phyloP scores from a whole-genome alignment of 2,797 vertebrate genomes.

The Pteronotus mesoamericanus region DNA sequence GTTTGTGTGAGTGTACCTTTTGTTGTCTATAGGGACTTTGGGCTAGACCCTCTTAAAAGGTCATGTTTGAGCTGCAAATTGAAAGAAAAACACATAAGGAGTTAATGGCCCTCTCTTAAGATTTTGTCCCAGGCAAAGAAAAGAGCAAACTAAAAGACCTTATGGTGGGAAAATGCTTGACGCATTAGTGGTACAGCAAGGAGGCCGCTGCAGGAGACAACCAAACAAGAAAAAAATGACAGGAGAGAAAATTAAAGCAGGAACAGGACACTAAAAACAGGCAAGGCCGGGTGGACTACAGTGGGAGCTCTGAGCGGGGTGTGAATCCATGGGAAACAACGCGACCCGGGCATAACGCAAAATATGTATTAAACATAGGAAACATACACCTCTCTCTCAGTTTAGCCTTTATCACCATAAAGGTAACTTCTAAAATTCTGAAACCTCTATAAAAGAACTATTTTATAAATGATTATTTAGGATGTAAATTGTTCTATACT shows the following conservation, averaged over 20 bases:
- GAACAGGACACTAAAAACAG: neutral
- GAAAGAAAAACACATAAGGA: neutral
- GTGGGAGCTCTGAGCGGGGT: neutral
- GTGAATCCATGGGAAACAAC: neutral
- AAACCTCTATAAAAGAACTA: neutral
- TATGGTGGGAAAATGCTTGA: neutral
- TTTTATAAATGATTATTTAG: neutral
- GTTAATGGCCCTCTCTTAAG: neutral
- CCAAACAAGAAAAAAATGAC: neutral
- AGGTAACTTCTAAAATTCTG: neutral
- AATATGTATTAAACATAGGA: neutral
- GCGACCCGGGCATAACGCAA: neutral
- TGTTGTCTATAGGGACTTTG: neutral
- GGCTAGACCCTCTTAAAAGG: neutral
- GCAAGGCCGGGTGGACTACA: neutral
- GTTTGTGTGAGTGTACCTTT: too few relatives aligned
- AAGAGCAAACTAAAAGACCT: neutral
- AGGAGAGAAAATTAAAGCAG: neutral
- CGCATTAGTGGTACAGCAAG: neutral
- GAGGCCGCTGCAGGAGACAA: neutral
- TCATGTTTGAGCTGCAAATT: neutral
- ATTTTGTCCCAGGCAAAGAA: neutral
- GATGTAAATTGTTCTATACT: neutral
- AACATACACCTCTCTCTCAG: neutral
- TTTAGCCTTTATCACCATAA: neutral